These are phyloP conservation scores for Esox niger DNA, from an alignment of 2,113 vertebrate genomes.

Conservation along the genomic window DNA sequence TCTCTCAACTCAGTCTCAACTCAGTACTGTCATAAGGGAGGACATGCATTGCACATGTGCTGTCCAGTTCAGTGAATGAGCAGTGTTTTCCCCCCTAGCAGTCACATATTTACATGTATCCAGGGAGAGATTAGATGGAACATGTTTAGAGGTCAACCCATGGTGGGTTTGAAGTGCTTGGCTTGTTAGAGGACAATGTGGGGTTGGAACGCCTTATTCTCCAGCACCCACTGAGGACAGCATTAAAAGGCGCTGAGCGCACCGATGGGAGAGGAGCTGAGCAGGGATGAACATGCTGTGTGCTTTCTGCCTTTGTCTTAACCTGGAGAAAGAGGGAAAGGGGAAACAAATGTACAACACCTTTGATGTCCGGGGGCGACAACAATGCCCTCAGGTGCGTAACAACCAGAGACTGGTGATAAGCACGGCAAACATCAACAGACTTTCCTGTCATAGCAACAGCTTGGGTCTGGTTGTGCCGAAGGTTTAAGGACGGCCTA, in stretches of 20 bases:
- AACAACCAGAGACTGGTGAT: no score
- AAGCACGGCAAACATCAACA: no score
- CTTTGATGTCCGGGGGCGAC: neutral
- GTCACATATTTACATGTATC: neutral
- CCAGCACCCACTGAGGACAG: neutral
- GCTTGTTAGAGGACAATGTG: neutral
- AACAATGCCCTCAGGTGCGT: neutral
- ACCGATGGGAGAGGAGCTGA: neutral
- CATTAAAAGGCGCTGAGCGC: neutral
- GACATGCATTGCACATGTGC: neutral
- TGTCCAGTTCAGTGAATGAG: neutral
- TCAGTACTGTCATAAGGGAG: neutral
- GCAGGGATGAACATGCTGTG: neutral
- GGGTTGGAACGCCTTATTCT: no score
- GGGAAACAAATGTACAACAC: neutral
- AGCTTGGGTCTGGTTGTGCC: no score
- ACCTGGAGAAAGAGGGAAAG: neutral
- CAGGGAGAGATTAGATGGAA: no score
- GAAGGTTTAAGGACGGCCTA: neutral
- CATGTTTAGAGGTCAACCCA: neutral
- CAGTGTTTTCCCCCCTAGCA: neutral
- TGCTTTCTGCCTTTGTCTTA: neutral
- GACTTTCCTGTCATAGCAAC: no score
- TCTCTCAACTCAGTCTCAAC: no score
- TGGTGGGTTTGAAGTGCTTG: neutral